phyloP scores from a whole-genome alignment of 2,888 invertebrate genomes.

The Peribatodes rhomboidaria region DNA sequence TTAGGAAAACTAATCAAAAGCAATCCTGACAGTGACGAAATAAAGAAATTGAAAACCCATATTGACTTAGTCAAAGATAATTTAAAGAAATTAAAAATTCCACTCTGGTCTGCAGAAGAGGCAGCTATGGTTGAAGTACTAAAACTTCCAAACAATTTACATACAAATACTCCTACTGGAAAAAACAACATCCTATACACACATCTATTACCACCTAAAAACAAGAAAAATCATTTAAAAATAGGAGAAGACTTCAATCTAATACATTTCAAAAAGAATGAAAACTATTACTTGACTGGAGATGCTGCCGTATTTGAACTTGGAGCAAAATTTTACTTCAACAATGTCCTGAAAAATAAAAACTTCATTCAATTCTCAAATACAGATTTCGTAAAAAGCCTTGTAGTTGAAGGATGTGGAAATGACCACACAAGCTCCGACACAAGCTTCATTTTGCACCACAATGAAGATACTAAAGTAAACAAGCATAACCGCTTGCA shows the following conservation, averaged over 20 bases:
- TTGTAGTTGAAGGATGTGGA: slow-evolving; percentile 91
- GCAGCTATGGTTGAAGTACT: slow-evolving; percentile 88
- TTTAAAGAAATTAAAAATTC: slow-evolving; percentile 87
- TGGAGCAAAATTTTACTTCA: slow-evolving; percentile 84
- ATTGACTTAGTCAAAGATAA: slow-evolving; percentile 87
- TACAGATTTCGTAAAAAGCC: slow-evolving; percentile 92
- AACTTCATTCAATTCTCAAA: slow-evolving; percentile 90
- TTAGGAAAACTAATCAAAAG: slow-evolving; percentile 77
- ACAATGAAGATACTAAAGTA: slow-evolving; percentile 84
- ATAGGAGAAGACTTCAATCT: slow-evolving; percentile 84
- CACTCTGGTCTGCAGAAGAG: slow-evolving; percentile 91
- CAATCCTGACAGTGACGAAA: slow-evolving; percentile 68
- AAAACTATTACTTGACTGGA: slow-evolving; percentile 88
- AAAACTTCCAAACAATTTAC: slow-evolving; percentile 90
- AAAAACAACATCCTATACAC: slow-evolving; percentile 66
- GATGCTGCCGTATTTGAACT: slow-evolving; percentile 91
- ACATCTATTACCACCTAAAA: slow-evolving; percentile 60
- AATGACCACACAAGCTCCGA: slow-evolving; percentile 84
- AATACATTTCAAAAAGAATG: slow-evolving; percentile 86
- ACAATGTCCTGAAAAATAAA: slow-evolving; percentile 69
- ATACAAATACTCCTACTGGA: slow-evolving; percentile 86
- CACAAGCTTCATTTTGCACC: slow-evolving; percentile 87
- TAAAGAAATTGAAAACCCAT: slow-evolving; percentile 86
- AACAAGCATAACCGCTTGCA: slow-evolving; percentile 88
- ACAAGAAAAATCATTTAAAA: slow-evolving; percentile 82